Base-by-base conservation (phyloP, 2,888 invertebrate species). In the Baronia brevicornis region DNA sequence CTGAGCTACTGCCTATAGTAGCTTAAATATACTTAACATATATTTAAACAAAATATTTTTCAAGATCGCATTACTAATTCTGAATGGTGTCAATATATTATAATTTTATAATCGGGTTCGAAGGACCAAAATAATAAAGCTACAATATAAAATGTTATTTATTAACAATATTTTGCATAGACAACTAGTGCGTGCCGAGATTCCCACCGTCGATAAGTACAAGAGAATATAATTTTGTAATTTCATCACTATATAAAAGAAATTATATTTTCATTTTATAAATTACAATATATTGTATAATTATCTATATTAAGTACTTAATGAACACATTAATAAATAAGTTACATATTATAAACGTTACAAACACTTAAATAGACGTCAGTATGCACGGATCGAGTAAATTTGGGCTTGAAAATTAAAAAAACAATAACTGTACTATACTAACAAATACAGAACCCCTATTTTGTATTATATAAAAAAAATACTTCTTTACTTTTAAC, bases 111-210 rank as follows among this genome's bases (percentile, higher is more conserved):
- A 31, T 37, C 23, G 30, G 33, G 30, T 14, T 34, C 33, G 37
- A 50, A 46, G 45, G 48, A 39, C 26, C 23, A 40, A 38, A 34
- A 30, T 30, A 34, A 41, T 27, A 33, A 11, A 27, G 39, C 46
- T 50, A 44, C 39, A 45, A 46, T 48, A 43, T 49, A 51, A 48
- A 51, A 51, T 36, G 27, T 30, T 20, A 30, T 43, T 43, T 46
- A 41, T 43, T 36, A 39, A 46, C 33, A 45, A 41, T 33, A 38
- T 25, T 50, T 63, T 69, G 66, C 67, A 54, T 55, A 36, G 50
- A 57, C 54, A 69, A 64, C 67, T 55, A 60, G 54, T 61, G 54
- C 57, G 51, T 62, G 59, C 55, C 46, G 63, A 68, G 67, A 70
- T 69, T 70, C 64, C 41, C 48, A 47, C 62, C 49, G 21, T 42